Percentiles rank a stretch among this genome's conserved stretches.
These are phyloP conservation scores for Mirounga angustirostris DNA, from an alignment of 2,113 vertebrate species.

Conservation along the genomic window DNA sequence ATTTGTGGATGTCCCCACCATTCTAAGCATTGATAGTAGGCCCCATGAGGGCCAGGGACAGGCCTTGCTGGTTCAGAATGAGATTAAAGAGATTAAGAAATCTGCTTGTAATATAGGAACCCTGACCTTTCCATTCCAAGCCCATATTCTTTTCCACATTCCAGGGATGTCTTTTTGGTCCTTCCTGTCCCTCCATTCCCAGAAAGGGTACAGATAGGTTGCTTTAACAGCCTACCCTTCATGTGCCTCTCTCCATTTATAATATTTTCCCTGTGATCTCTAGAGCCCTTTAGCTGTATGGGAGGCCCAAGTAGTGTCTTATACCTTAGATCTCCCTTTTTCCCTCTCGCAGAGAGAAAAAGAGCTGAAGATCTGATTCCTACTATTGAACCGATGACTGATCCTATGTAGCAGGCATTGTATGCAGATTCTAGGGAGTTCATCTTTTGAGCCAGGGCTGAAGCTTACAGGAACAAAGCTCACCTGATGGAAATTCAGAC, in stretches of 20 bases:
- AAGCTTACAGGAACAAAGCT: constrained; percentile 28
- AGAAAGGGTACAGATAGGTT: not conserved
- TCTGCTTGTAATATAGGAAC: not conserved
- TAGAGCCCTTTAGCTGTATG: not conserved
- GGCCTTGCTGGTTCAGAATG: not conserved
- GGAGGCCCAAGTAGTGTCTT: not conserved
- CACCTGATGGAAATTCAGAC: not conserved
- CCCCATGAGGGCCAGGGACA: not conserved
- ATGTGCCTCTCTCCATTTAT: not conserved
- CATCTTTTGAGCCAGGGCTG: constrained; percentile 12
- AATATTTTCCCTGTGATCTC: not conserved
- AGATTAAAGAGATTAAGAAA: not conserved
- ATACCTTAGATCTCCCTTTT: not conserved
- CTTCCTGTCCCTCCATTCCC: not conserved
- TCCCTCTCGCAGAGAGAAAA: not conserved
- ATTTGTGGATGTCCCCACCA: not conserved
- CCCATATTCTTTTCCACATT: not conserved
- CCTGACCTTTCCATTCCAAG: constrained; percentile 37
- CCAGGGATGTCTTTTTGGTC: not conserved
- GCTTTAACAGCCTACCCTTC: not conserved
- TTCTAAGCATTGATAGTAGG: not conserved
- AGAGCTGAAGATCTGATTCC: not conserved
- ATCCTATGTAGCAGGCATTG: not conserved
- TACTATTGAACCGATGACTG: constrained; percentile 19
- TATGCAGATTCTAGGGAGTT: not conserved